Base-by-base conservation (phyloP, 2,888 invertebrate genomes). In the Ptychoptera albimana region DNA sequence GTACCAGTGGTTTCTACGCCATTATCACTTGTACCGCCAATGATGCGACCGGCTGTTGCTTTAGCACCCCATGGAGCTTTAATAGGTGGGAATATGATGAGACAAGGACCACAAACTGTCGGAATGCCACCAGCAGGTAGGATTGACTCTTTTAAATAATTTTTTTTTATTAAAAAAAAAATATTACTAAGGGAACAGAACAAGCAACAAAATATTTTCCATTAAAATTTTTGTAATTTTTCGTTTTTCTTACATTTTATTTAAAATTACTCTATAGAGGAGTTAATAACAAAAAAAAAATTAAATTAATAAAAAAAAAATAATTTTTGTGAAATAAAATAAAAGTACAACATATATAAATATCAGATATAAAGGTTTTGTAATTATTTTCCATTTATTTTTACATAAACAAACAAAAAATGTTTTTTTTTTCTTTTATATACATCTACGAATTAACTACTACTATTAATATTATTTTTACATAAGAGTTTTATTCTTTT, bases 121-220 rank as follows among this genome's bases (percentile, higher is more conserved):
- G 59, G 57, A 32, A 61, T 63, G 49, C 60, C 66, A 58, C 64
- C 63, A 45, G 57, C 63, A 55, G 64, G 64, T 65, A 51, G 45
- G 50, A 46, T 34, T 23, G 42, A 34, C 34, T 42, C 35, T 35
- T 42, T 36, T 36, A 12, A 12, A 13, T 12, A 11, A 12, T 36
- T 36, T 36, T 5, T 36, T 13, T 36, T 36, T 36, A 4, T 12
- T 36, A 12, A 4, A 4, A 32, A 32, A 32, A 32, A 8, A 32
- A 36, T 12, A 5, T 36, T 36, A 36, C 8, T n/a, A 12, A 12
- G 8, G 12, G 2, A n/a, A 36, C 36, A 13, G 9, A 32, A 32
- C 9, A 32, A 32, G 11, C 9, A 32, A 32, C 9, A 32, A 9
- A 32, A 32, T 11, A 9, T 11, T n/a, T 32, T 11, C 32, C n/a